Evolutionary conservation across 2,797 vertebrate species (phyloP).

Genomic region (Megaceryle alcyon): DNA sequence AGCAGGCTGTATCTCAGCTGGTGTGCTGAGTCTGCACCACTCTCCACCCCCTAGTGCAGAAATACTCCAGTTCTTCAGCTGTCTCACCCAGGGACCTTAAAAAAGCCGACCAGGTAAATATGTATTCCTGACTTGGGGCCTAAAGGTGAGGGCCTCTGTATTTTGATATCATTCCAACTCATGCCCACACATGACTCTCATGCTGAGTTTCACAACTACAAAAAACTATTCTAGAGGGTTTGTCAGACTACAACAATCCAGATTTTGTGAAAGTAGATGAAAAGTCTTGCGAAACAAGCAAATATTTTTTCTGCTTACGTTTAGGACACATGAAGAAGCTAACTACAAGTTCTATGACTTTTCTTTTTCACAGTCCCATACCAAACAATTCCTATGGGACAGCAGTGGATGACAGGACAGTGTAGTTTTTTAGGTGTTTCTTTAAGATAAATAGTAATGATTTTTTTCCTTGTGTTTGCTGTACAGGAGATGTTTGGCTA

Average conservation of each 20-base stretch:
- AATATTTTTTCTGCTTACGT: neutral
- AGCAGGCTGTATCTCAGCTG: neutral
- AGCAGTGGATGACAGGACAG: neutral
- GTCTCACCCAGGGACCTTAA: neutral
- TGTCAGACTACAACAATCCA: neutral
- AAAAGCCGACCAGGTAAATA: neutral
- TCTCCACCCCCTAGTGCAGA: neutral
- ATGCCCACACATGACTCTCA: neutral
- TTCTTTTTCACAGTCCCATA: neutral
- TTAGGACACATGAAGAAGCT: neutral
- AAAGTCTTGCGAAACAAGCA: neutral
- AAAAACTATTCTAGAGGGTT: neutral
- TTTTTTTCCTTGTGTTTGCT: neutral
- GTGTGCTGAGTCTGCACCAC: neutral
- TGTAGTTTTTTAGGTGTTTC: neutral
- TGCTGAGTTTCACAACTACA: neutral
- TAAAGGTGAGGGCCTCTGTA: neutral
- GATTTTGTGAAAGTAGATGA: neutral
- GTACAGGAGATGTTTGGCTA: constrained; percentile 79
- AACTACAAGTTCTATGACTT: neutral
- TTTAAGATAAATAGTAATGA: neutral
- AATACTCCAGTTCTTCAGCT: neutral
- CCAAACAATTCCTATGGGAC: neutral
- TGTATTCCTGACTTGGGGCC: neutral
- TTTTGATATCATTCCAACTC: neutral